phyloP scores from a whole-genome alignment of 1,140 invertebrate species.

The Gryllus bimaculatus region DNA sequence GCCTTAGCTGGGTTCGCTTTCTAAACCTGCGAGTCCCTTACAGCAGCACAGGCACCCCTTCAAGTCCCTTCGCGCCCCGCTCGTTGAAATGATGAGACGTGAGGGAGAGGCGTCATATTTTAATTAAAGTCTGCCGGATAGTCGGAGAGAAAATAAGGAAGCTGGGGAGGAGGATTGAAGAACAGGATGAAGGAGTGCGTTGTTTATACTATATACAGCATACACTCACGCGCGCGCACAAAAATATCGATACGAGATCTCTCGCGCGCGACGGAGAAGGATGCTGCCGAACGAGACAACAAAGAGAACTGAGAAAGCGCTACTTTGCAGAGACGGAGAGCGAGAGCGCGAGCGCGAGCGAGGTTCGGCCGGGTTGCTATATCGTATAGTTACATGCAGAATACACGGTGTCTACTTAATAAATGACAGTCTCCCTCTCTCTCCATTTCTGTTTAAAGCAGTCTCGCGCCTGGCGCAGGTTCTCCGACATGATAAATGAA shows the following conservation, averaged over 20 bases:
- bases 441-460: background rate
- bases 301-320: no score
- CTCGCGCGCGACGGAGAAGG: no score
- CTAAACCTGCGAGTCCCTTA: background rate
- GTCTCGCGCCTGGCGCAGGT: background rate
- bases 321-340: background rate
- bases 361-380: background rate
- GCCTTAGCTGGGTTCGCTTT: background rate
- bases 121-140: slow-evolving; percentile 11
- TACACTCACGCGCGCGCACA: no score
- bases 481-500: slow-evolving; percentile 4
- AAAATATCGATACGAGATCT: no score
- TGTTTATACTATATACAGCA: no score
- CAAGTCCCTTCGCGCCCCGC: background rate
- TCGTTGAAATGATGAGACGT: background rate
- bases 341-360: background rate
- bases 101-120: slow-evolving; percentile 10
- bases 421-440: background rate
- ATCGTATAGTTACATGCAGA: background rate
- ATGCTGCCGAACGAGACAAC: no score
- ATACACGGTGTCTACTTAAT: background rate
- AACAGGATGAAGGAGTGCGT: background rate
- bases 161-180: background rate
- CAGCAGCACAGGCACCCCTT: background rate
- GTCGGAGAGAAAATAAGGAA: background rate